Evolutionary conservation across 2,797 vertebrate species (phyloP).

Genomic region (Eptatretus atami): DNA sequence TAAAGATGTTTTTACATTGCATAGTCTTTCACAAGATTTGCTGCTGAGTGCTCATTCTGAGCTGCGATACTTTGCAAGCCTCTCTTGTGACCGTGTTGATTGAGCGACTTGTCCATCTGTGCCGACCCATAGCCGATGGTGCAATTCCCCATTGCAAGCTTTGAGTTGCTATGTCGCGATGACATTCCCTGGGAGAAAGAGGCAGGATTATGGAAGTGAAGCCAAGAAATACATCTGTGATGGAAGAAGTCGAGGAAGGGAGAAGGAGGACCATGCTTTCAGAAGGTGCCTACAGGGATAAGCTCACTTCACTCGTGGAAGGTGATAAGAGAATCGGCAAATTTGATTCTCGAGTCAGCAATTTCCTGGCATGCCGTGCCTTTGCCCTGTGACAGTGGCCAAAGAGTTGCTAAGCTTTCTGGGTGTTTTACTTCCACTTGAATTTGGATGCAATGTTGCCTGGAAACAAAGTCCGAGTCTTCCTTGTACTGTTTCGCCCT

Average conservation of each 20-base stretch:
- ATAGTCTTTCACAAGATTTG: conserved; percentile 31
- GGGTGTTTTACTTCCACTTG: conserved; percentile 21
- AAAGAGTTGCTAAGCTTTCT: conserved; percentile 18
- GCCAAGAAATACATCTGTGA: rapidly evolving
- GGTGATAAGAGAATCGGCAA: too few species aligned
- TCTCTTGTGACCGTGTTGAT: conserved; percentile 22
- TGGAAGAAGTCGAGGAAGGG: neutral
- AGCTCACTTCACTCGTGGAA: too few species aligned
- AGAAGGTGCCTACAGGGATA: neutral
- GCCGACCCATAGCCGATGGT: conserved; percentile 13
- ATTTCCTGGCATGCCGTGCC: conserved; percentile 11
- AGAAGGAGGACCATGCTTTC: conserved; percentile 7
- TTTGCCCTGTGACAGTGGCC: conserved; percentile 18
- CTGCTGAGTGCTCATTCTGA: conserved; percentile 33
- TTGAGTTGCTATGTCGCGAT: conserved; percentile 14
- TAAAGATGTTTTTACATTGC: conserved; percentile 9
- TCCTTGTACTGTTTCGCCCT: conserved; percentile 32
- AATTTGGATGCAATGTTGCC: conserved; percentile 29
- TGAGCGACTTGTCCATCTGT: conserved; percentile 13
- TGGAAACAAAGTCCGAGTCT: conserved; percentile 24
- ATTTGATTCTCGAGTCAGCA: conserved; percentile 12
- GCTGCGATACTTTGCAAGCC: conserved; percentile 27
- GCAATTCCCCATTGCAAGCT: conserved; percentile 11
- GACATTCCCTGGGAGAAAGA: conserved; percentile 12
- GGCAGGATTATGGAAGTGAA: conserved; percentile 11